Evolutionary conservation across 2,888 invertebrate species (phyloP), one percentile per base, ranked within the genome.

Genomic region (Listrodromus nycthemerus): DNA sequence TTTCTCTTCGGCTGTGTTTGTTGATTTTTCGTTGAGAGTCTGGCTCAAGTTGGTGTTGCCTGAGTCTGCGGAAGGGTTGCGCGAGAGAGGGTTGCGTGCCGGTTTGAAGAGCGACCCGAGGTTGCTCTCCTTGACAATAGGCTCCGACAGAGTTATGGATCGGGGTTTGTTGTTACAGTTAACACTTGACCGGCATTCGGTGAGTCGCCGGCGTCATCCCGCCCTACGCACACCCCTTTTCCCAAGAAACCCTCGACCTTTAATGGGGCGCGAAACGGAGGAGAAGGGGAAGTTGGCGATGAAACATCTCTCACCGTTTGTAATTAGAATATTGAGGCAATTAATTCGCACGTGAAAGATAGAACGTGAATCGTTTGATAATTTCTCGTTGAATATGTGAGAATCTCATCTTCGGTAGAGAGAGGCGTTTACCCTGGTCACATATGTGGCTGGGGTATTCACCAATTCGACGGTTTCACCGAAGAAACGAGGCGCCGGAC

Each of bases 91-190:
- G 71, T 85, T 80, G 81, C 30, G 50, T 66, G 52, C 55, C 78
- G 78, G 27, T 67, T 55, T 55, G 75, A 70, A 74, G 55, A 78
- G 71, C 48, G 70, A 19, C 79, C 58, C 63, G 45, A 48, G 71
- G 45, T n/a, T 52, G 77, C 74, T 77, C 67, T 30, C 65, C 67
- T 77, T 74, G 80, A 84, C 80, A 82, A 86, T 82, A 41, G 70
- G 67, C 65, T 77, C 37, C 80, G 67, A 71, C 80, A 67, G 83
- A 86, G 80, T 83, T 82, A 85, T 83, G 89, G 88, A 88, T 86
- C 86, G 84, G 87, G 87, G 88, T 88, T 87, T 88, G 89, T 90
- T 90, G 89, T 88, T 86, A 88, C 88, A 89, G 89, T 90, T 90
- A 91, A 90, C 91, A 89, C 89, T 91, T 90, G 87, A 88, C 86